Percentiles rank a stretch among this genome's conserved stretches.
These are phyloP conservation scores for Trachops cirrhosus DNA, from an alignment of 2,797 vertebrate species.

Conservation along the genomic window DNA sequence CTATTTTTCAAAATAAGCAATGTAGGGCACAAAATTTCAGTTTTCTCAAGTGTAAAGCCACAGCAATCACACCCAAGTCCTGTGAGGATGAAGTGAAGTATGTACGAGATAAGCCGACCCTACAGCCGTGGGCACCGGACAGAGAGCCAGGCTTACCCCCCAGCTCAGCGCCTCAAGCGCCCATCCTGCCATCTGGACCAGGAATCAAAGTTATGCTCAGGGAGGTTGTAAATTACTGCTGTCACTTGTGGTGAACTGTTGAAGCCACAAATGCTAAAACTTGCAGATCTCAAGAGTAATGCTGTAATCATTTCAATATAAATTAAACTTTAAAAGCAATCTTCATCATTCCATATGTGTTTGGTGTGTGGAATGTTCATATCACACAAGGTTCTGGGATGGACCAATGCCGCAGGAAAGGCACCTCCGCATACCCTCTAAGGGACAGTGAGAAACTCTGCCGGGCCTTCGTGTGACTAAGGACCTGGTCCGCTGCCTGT, in stretches of 20 bases:
- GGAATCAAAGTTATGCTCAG: not conserved
- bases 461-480: not conserved
- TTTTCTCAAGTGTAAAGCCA: not conserved
- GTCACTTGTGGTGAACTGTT: not conserved
- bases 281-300: not conserved
- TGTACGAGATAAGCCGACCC: not conserved
- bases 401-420: not conserved
- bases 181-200: not conserved
- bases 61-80: not conserved
- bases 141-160: not conserved
- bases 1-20: not conserved
- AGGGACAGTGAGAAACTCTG: not conserved
- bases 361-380: not conserved
- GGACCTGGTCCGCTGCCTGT: not conserved
- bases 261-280: not conserved
- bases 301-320: not conserved
- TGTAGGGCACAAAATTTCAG: not conserved
- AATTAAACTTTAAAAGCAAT: slow-evolving; percentile 30
- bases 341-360: not conserved
- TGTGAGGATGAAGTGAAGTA: not conserved
- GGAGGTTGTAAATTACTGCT: not conserved
- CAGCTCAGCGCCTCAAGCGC: not conserved
- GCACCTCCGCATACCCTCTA: not conserved
- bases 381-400: not conserved
- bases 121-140: rapidly evolving